A percentile compares a stretch with the other conserved stretches of the same genome.
phyloP scores from a whole-genome alignment of 2,888 invertebrate species.

The Microctonus brassicae region DNA sequence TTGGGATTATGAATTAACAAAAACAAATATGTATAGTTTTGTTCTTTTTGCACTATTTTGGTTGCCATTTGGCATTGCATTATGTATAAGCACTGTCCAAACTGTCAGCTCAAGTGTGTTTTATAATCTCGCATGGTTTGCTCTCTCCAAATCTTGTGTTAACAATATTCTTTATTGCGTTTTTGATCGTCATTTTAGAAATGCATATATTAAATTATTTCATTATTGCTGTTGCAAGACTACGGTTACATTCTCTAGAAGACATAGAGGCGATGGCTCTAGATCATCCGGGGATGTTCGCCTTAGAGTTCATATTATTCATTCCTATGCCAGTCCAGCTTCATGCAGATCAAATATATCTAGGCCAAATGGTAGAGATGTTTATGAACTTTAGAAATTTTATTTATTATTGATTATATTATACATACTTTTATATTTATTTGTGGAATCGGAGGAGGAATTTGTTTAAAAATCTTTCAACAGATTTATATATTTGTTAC shows the following conservation, averaged over 20 bases:
- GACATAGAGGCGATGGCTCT: conserved; percentile 72
- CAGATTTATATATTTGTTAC: too few species aligned
- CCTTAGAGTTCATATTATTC: conserved; percentile 79
- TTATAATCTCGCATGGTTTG: conserved; percentile 80
- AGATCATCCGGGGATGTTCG: conserved; percentile 76
- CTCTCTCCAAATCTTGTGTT: conserved; percentile 78
- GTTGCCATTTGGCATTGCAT: conserved; percentile 77
- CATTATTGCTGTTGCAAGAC: conserved; percentile 87
- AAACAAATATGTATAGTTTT: conserved; percentile 78
- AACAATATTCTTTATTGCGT: conserved; percentile 78
- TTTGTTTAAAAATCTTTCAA: too few species aligned
- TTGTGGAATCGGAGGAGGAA: too few species aligned
- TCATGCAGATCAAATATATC: conserved; percentile 64
- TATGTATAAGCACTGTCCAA: conserved; percentile 73
- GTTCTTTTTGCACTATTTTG: conserved; percentile 76
- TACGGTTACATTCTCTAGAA: conserved; percentile 76
- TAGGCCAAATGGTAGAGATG: conserved; percentile 72
- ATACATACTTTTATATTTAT: too few species aligned
- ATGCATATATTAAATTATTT: conserved; percentile 80
- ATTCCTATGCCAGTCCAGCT: conserved; percentile 74
- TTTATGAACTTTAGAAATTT: conserved; percentile 71
- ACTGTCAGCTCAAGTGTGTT: conserved; percentile 72
- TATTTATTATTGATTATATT: too few species aligned
- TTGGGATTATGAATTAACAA: conserved; percentile 75
- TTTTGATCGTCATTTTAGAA: conserved; percentile 78